Conservation (phyloP, 2,113 vertebrate species). For the Siniperca knerii region DNA sequence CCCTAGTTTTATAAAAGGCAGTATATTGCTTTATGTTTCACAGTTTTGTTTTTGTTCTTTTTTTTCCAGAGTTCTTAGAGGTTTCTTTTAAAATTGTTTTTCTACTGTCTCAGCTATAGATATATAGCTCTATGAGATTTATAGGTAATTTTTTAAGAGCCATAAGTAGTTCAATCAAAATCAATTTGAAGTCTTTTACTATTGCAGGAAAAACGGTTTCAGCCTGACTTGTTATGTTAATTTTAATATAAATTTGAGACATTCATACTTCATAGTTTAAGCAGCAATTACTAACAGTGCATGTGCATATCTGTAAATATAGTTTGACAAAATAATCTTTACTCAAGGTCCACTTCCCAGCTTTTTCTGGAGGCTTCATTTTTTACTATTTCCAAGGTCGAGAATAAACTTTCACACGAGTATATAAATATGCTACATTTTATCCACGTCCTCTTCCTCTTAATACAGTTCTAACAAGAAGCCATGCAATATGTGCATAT, state of each 20-base stretch:
- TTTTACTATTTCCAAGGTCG: background rate
- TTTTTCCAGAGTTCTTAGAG: background rate
- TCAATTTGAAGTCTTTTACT: slow-evolving; percentile 17
- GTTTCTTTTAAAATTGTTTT: slow-evolving; percentile 14
- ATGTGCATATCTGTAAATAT: background rate
- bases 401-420: background rate
- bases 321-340: background rate
- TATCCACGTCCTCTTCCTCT: background rate
- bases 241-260: slow-evolving; percentile 3
- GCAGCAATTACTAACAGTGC: background rate
- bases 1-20: slow-evolving; percentile 34
- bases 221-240: background rate
- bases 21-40: slow-evolving; percentile 29
- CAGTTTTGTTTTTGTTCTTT: slow-evolving; percentile 18
- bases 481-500: background rate
- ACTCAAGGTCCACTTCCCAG: background rate
- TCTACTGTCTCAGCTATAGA: slow-evolving; percentile 12
- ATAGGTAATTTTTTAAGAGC: slow-evolving; percentile 10
- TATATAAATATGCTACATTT: background rate
- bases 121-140: background rate
- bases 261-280: background rate
- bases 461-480: background rate
- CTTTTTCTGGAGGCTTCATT: background rate
- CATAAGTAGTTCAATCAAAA: slow-evolving; percentile 54
- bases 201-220: background rate